Base-by-base conservation (phyloP, 2,888 invertebrate genomes). In the Melinaea marsaeus region DNA sequence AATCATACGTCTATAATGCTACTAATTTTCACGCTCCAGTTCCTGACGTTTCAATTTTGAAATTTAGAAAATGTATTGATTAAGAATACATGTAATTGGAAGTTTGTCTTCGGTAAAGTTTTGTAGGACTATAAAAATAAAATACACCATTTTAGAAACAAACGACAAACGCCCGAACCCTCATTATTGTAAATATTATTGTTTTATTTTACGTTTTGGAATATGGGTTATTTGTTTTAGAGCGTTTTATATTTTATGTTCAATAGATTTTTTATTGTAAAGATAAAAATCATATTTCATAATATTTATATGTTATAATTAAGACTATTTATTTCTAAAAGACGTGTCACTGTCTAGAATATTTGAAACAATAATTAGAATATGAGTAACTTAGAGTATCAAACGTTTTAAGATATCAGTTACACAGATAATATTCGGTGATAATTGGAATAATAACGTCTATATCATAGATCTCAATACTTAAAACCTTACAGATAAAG, bases 141-240 rank as follows among this genome's bases (percentile, higher is more conserved):
- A 22, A 22, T 22, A 22, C 22, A 22, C 22, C 22, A 22, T 22
- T 22, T 22, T 22, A 22, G 22, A 22, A 22, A 22, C 22, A 22
- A 22, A 22, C 22, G 22, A 22, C 22, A 22, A 22, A 97, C 92
- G 47, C 97, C 96, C 11, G 94, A 94, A 2, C 94, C 94, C 71
- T 94, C 93, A 85, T 96, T 97, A 86, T 96, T 22, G 22, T 22
- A 22, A 96, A 97, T 93, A 84, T 96, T 96, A 66, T 93, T 93
- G 71, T 95, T 95, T 96, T 97, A 88, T 7, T 13, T 58, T 46
- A 57, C 22, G 59, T 46, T 37, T 58, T 9, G 35, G 45, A 62
- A 57, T 6, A 48, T n/a, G 34, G 6, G n/a, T 32, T 13, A 35
- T n/a, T 63, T 22, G 22, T 22, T 22, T 22, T 22, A 22, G 22